phyloP scores from a whole-genome alignment of 1,140 invertebrate species.

The Drosophila persimilis region DNA sequence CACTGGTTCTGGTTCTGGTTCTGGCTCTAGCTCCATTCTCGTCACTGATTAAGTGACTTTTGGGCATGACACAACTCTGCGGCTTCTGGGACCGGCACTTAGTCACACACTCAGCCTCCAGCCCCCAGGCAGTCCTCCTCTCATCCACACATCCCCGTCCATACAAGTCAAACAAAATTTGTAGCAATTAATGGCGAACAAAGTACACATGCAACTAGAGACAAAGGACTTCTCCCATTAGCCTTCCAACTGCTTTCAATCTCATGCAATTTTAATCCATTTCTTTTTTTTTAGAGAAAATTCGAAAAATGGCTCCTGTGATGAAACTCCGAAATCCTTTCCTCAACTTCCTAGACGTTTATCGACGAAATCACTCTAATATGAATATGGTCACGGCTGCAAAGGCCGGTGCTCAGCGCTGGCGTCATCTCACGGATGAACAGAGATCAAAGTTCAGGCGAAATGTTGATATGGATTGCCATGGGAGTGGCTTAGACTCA shows the following conservation, averaged over 20 bases:
- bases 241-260: background rate
- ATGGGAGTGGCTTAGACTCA: background rate
- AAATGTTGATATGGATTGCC: too few relatives aligned
- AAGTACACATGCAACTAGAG: background rate
- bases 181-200: constrained; percentile 25
- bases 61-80: constrained; percentile 42
- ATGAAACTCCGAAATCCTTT: too few relatives aligned
- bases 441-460: too few relatives aligned
- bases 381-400: too few relatives aligned
- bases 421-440: too few relatives aligned
- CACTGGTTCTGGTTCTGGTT: background rate
- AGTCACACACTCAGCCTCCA: background rate
- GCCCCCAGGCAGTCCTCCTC: background rate
- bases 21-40: constrained; percentile 6
- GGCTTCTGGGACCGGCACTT: constrained; percentile 18
- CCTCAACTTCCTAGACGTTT: too few relatives aligned
- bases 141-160: background rate
- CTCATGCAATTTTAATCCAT: background rate
- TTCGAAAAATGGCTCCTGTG: too few relatives aligned
- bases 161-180: constrained; percentile 17
- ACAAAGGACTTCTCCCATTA: background rate
- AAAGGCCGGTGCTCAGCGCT: too few relatives aligned
- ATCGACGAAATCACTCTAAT: too few relatives aligned
- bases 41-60: constrained; percentile 58
- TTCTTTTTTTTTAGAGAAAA: background rate